Conservation (phyloP, 2,888 invertebrate species). For the Glaucopsyche alexis region DNA sequence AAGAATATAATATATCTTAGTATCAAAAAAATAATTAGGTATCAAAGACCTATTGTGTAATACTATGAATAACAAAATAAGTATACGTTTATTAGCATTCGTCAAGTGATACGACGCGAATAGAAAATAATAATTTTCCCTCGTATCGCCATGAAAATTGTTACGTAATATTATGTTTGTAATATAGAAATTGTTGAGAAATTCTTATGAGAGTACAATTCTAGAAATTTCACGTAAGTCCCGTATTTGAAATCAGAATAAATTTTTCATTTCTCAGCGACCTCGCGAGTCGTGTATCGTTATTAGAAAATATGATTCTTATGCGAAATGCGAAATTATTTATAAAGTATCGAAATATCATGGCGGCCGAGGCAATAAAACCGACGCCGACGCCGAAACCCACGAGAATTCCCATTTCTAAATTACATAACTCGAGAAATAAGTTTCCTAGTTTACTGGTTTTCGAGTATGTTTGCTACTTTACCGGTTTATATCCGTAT, state of each 20-base stretch:
- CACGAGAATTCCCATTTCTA: neutral
- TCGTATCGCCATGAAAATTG: neutral
- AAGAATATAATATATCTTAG: neutral
- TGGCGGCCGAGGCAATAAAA: neutral
- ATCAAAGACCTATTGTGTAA: no score
- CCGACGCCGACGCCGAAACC: neutral
- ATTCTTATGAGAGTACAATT: neutral
- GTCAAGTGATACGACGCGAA: neutral
- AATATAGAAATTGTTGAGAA: neutral
- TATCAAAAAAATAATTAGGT: neutral
- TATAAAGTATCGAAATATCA: neutral
- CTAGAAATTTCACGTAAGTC: neutral
- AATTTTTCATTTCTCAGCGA: slow-evolving; percentile 6
- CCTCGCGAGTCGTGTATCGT: neutral
- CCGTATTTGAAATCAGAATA: neutral
- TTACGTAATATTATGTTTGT: no score
- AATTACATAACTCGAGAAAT: neutral
- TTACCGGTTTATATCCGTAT: no score
- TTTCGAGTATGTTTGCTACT: neutral
- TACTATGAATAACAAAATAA: neutral
- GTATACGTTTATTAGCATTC: no score
- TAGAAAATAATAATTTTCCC: neutral
- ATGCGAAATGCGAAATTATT: slow-evolving; percentile 20
- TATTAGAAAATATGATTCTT: slow-evolving; percentile 10
- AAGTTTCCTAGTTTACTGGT: neutral